phyloP scores from a whole-genome alignment of 2,888 invertebrate species.

The Eupithecia tripunctaria region DNA sequence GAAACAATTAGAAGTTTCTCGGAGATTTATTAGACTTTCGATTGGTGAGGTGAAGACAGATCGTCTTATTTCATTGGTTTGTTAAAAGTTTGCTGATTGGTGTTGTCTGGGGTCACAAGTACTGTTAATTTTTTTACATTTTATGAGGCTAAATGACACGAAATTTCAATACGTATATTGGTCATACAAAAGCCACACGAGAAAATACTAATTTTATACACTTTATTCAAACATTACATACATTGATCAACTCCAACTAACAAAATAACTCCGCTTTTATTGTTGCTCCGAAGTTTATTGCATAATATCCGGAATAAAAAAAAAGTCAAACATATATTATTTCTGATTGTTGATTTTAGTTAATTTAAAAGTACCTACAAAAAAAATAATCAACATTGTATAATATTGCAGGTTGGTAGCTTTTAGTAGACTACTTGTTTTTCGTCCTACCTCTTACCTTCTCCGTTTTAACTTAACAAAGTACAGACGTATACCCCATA shows the following conservation, averaged over 20 bases:
- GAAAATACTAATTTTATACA: background rate
- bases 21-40: conserved; percentile 17
- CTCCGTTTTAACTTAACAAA: too few species aligned
- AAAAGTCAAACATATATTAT: background rate
- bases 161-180: too few species aligned
- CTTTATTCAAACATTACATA: background rate
- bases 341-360: background rate
- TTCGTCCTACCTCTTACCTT: too few species aligned
- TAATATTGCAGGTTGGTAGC: too few species aligned
- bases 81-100: conserved; percentile 14
- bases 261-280: background rate
- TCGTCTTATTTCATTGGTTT: conserved; percentile 18
- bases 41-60: conserved; percentile 13
- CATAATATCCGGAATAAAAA: background rate
- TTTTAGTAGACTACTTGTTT: too few species aligned
- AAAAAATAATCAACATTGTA: too few species aligned
- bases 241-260: background rate
- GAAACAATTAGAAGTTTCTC: conserved; percentile 25
- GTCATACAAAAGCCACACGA: too few species aligned
- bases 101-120: conserved; percentile 6
- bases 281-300: background rate
- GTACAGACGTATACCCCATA: too few species aligned
- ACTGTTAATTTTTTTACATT: background rate
- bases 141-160: background rate
- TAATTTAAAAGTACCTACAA: too few species aligned